These are phyloP conservation scores for Pocillopora grandis DNA, from an alignment of 92 coral and sea anemone species.

Conservation along the genomic window DNA sequence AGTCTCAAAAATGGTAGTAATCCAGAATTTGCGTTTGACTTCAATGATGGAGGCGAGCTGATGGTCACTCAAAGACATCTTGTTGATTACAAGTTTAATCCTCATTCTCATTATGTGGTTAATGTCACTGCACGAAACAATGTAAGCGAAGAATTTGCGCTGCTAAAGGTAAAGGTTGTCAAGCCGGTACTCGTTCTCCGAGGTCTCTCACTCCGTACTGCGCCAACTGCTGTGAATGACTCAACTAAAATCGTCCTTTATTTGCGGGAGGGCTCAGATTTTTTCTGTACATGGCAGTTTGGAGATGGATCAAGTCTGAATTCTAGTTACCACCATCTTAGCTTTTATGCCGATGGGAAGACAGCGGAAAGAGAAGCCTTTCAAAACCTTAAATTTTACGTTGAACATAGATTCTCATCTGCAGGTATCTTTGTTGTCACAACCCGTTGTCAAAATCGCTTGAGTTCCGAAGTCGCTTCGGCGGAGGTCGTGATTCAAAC, in stretches of 20 bases:
- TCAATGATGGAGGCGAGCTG: constrained; percentile 28
- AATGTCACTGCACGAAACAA: constrained; percentile 52
- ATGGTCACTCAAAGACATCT: background rate
- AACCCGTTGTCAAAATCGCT: constrained; percentile 41
- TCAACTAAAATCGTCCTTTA: constrained; percentile 18
- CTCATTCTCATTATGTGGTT: constrained; percentile 41
- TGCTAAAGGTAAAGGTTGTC: constrained; percentile 14
- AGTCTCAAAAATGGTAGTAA: constrained; percentile 26
- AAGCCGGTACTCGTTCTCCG: constrained; percentile 33
- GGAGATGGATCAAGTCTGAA: constrained; percentile 49
- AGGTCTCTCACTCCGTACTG: constrained; percentile 16
- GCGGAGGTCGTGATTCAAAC: constrained; percentile 19
- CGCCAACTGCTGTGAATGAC: constrained; percentile 36
- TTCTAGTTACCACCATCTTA: constrained; percentile 21
- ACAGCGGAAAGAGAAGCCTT: constrained; percentile 22
- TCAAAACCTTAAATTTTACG: constrained; percentile 14
- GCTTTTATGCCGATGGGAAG: constrained; percentile 22
- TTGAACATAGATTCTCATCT: constrained; percentile 17
- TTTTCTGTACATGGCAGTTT: constrained; percentile 55
- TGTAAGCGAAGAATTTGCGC: constrained; percentile 34
- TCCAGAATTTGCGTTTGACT: constrained; percentile 39
- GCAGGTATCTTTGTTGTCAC: constrained; percentile 18
- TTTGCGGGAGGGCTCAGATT: constrained; percentile 49
- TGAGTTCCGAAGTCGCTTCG: constrained; percentile 11
- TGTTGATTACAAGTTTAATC: constrained; percentile 42